phyloP scores from a whole-genome alignment of 2,113 vertebrate genomes.

The Myotis brandtii region DNA sequence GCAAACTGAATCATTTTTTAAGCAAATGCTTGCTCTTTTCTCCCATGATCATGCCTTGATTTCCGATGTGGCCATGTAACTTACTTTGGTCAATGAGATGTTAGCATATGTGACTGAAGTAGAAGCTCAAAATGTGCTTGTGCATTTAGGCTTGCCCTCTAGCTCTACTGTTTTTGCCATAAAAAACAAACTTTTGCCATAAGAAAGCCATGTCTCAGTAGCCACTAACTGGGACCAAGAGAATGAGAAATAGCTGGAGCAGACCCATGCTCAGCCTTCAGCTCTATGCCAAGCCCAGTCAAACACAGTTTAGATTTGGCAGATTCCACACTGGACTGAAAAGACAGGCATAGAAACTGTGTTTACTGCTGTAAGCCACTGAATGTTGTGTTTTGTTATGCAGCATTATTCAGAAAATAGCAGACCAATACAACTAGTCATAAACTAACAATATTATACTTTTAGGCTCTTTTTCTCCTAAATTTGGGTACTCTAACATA shows the following conservation, averaged over 20 bases:
- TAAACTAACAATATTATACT: background rate
- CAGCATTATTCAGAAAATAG: conserved; percentile 27
- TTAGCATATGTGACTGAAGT: background rate
- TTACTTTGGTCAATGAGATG: background rate
- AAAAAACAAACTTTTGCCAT: background rate
- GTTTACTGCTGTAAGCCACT: background rate
- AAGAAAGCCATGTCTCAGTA: background rate
- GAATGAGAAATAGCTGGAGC: background rate
- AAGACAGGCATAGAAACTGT: background rate
- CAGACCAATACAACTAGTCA: background rate
- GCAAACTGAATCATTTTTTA: background rate
- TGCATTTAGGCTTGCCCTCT: background rate
- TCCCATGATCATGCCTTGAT: background rate
- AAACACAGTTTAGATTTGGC: background rate
- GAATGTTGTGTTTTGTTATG: background rate
- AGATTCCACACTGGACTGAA: background rate
- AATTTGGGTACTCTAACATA: background rate
- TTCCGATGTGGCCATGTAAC: background rate
- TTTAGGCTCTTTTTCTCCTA: background rate
- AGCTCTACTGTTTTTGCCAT: background rate
- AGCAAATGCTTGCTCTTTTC: background rate
- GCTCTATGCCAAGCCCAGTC: background rate
- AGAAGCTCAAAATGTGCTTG: background rate
- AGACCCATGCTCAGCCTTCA: background rate
- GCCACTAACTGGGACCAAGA: background rate